These are phyloP conservation scores for Argyrosomus regius DNA, from an alignment of 2,797 vertebrate genomes.

Conservation along the genomic window DNA sequence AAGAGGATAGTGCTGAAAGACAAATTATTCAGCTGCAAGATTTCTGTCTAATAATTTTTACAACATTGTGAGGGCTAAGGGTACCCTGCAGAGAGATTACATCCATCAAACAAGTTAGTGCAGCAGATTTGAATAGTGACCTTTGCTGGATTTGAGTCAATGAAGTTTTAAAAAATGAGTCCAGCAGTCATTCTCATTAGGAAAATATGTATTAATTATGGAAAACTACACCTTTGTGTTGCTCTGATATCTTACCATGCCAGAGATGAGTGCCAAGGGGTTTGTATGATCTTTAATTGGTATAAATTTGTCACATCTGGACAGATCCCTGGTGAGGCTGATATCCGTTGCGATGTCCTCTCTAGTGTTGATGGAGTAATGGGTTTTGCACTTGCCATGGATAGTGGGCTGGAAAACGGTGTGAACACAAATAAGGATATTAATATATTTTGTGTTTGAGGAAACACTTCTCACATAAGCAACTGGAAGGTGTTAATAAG, in stretches of 20 bases:
- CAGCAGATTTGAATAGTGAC: not conserved
- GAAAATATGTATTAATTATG: no score
- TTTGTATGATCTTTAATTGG: slow-evolving; percentile 89
- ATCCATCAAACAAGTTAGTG: not conserved
- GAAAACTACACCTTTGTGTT: not conserved
- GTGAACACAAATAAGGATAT: not conserved
- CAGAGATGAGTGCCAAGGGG: slow-evolving; percentile 92
- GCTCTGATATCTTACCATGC: slow-evolving; percentile 85
- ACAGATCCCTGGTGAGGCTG: slow-evolving; percentile 89
- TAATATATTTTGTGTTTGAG: not conserved
- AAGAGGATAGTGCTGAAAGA: slow-evolving; percentile 85
- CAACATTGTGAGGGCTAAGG: not conserved
- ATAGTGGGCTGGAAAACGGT: slow-evolving; percentile 89
- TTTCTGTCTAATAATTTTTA: not conserved
- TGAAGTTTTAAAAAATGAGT: not conserved
- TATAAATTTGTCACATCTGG: slow-evolving; percentile 89
- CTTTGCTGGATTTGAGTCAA: not conserved
- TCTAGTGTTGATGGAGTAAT: slow-evolving; percentile 82
- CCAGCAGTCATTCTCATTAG: not conserved
- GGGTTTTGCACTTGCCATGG: slow-evolving; percentile 92
- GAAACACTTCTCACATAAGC: no score
- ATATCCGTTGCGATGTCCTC: slow-evolving; percentile 88
- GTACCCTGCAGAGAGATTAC: not conserved
- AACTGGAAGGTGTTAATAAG: not conserved
- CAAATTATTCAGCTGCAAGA: not conserved